A percentile compares a stretch with the other conserved stretches of the same genome.
Conservation (phyloP, 2,888 invertebrate genomes). For the Parapristionchus giblindavisi region DNA sequence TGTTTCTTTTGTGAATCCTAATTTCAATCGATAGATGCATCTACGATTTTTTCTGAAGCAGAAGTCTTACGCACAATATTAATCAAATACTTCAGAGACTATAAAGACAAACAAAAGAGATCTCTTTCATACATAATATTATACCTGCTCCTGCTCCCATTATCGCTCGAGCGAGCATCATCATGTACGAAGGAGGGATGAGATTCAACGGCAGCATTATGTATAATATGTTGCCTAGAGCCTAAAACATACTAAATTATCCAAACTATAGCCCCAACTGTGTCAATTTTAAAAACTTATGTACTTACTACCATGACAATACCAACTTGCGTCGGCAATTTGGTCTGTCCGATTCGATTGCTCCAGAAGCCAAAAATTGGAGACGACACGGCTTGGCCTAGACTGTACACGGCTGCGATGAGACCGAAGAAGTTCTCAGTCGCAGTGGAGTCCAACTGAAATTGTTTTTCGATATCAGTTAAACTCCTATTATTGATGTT, state of each 20-base stretch:
- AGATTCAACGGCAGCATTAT: constrained; percentile 67
- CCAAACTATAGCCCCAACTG: not conserved
- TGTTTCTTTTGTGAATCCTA: too few species aligned
- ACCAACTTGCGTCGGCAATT: constrained; percentile 50
- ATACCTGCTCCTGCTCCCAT: constrained; percentile 71
- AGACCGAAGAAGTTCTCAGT: constrained; percentile 53
- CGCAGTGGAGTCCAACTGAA: constrained; percentile 39
- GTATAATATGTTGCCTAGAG: constrained; percentile 70
- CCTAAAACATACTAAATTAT: constrained; percentile 25
- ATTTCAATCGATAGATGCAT: too few species aligned
- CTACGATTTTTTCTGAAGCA: too few species aligned
- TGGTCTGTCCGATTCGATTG: constrained; percentile 51
- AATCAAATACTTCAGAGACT: too few species aligned
- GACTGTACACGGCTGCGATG: constrained; percentile 52
- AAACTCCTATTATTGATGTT: not conserved
- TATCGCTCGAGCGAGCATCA: constrained; percentile 62
- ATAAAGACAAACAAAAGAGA: too few species aligned
- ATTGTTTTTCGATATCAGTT: constrained; percentile 7
- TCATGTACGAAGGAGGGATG: constrained; percentile 56
- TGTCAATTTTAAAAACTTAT: not conserved
- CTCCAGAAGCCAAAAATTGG: constrained; percentile 52
- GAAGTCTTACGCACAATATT: too few species aligned
- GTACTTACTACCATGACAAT: constrained; percentile 13
- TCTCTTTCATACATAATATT: too few species aligned
- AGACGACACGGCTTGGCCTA: constrained; percentile 51